Evolutionary conservation across 2,888 invertebrate genomes (phyloP), one percentile per base, ranked within the genome.

Genomic region (Ceratothoa steindachneri): DNA sequence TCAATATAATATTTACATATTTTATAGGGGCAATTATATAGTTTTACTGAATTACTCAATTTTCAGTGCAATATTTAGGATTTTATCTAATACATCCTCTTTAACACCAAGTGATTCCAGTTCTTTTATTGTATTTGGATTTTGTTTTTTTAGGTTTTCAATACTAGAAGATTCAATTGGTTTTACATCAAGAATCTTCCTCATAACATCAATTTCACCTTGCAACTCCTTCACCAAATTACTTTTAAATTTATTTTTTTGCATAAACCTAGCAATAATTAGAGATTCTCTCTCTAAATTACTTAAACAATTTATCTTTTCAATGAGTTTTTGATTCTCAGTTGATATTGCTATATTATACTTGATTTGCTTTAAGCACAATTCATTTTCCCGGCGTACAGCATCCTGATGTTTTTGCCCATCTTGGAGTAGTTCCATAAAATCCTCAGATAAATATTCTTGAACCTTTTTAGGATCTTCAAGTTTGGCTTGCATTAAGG

Each of bases 1-100:
- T n/a, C n/a, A n/a, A n/a, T n/a, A n/a, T n/a, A n/a, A n/a, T n/a
- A n/a, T n/a, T n/a, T n/a, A n/a, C n/a, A n/a, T 60, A 30, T 64
- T 64, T 64, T 51, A 30, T n/a, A 4, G 4, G 3, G 51, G n/a
- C 1, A n/a, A n/a, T n/a, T n/a, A n/a, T n/a, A n/a, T n/a, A n/a
- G n/a, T n/a, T n/a, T n/a, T n/a, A n/a, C n/a, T n/a, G n/a, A n/a
- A n/a, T 15, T 41, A 41, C 7, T 71, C 41, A 72, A 70, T 72
- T 75, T 75, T 75, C 22, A 72, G 55, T 31, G 71, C 69, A 75
- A 75, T 75, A 66, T 69, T 52, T 69, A 60, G n/a, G 31, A 72
- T 72, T 67, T 66, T 55, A 60, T 60, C 9, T 2, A 60, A 24
- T 3, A 24, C 24, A 60, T 60, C 27, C 24, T 60, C 60, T 22